These are phyloP conservation scores for Macroglossus sobrinus DNA, from an alignment of 2,113 vertebrate genomes.

Conservation along the genomic window DNA sequence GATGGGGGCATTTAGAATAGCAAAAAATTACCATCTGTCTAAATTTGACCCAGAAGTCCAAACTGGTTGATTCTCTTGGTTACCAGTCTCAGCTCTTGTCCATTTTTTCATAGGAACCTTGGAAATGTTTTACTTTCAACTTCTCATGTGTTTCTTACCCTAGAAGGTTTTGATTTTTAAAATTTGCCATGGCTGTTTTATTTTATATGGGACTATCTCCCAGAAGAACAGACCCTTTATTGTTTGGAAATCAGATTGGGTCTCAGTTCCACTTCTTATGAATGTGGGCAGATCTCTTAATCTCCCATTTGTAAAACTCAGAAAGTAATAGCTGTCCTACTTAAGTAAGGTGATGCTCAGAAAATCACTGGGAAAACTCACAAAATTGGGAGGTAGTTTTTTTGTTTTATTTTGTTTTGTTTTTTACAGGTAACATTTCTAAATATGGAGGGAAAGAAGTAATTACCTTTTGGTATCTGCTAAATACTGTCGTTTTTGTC, in stretches of 20 bases:
- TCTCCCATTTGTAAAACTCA: not conserved
- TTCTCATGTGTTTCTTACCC: constrained; percentile 13
- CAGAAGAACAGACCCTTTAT: not conserved
- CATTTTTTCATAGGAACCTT: not conserved
- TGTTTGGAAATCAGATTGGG: constrained; percentile 5
- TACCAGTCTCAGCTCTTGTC: not conserved
- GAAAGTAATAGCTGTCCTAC: not conserved
- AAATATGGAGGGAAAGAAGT: not conserved
- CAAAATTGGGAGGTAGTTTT: not conserved
- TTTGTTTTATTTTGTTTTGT: not conserved
- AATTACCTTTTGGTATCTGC: not conserved
- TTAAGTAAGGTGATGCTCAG: not conserved
- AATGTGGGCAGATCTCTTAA: not conserved
- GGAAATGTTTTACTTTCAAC: constrained; percentile 26
- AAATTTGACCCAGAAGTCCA: not conserved
- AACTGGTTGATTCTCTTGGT: not conserved
- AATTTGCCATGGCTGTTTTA: not conserved
- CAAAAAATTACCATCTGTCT: not conserved
- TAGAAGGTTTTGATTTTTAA: not conserved
- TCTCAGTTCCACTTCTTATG: not conserved
- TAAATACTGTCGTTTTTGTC: not conserved
- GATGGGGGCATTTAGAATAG: not conserved
- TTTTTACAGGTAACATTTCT: not conserved
- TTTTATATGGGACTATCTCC: not conserved
- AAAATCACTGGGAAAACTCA: not conserved